Base-by-base conservation (phyloP, 2,888 invertebrate species). In the Branchellion lobata region DNA sequence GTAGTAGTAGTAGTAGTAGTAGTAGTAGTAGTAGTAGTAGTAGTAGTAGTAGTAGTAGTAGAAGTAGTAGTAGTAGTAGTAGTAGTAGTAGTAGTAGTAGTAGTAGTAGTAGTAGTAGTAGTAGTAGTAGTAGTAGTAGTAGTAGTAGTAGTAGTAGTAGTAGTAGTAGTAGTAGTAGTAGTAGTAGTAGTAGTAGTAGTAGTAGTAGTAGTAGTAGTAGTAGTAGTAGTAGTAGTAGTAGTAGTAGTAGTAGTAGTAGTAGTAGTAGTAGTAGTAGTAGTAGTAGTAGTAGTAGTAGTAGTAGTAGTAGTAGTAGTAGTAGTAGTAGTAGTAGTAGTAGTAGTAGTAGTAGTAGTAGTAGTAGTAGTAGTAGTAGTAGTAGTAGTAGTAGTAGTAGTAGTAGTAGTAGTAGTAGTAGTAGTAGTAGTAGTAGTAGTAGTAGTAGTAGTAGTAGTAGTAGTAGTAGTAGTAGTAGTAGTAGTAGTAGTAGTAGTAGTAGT, bases 1-100 rank as follows among this genome's bases (percentile, higher is more conserved):
- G 73, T 36, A 73, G 73, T 24, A 73, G 73, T 73, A 73, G 73
- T 73, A 40, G 40, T 73, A 24, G 73, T 73, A 29, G 73, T 36
- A 24, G 40, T 73, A 1, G 40, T 36, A 14, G 40, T 40, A 29
- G 47, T 73, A 24, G 73, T 73, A 40, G 40, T 40, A 40, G 73
- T 73, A 1, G 73, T 73, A 40, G 73, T 73, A 40, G 40, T 40
- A 29, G 40, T 73, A 40, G 73, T 73, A 29, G 73, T 40, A 40
- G 47, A 33, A 1, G 73, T 73, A 40, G 73, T 73, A 40, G 73
- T 73, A 40, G 73, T 73, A 40, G 73, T 73, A 40, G n/a, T 40
- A n/a, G 27, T 34, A 73, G 73, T 73, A 40, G 40, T 73, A 24
- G 73, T 73, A 29, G 73, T 36, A 24, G 40, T 73, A 1, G 40